phyloP scores from a whole-genome alignment of 2,888 invertebrate genomes.

The Punctoribates punctum region DNA sequence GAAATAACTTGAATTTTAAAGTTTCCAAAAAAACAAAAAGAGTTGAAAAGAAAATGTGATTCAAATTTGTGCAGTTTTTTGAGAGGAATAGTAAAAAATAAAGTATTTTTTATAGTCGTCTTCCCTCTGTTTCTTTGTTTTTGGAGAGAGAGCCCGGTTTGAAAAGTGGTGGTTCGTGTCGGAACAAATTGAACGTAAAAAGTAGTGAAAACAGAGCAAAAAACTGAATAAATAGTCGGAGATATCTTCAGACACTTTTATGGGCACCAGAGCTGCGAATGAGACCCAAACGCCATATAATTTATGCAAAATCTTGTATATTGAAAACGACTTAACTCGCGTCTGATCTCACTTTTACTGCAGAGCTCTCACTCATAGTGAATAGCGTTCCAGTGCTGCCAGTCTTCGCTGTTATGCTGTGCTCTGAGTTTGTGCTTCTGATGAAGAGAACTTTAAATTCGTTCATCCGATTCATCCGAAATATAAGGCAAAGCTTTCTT shows the following conservation, averaged over 20 bases:
- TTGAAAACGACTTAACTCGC: background rate
- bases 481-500: constrained; percentile 3
- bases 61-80: background rate
- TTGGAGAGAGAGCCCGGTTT: background rate
- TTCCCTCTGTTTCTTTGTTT: background rate
- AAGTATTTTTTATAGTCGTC: background rate
- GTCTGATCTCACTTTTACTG: background rate
- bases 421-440: background rate
- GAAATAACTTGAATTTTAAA: constrained; percentile 14
- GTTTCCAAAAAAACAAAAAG: background rate
- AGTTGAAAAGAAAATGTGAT: background rate
- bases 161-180: constrained; percentile 32
- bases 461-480: background rate
- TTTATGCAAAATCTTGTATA: constrained; percentile 30
- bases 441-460: background rate
- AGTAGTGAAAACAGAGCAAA: constrained; percentile 3
- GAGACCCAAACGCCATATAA: background rate
- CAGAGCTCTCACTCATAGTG: background rate
- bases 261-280: background rate
- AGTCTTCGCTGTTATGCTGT: background rate
- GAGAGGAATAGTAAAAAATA: background rate
- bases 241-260: background rate
- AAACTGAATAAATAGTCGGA: constrained; percentile 16
- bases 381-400: background rate
- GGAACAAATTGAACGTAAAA: constrained; percentile 23